Conservation (phyloP, 92 coral and sea anemone genomes). For the Bergia sp. region DNA sequence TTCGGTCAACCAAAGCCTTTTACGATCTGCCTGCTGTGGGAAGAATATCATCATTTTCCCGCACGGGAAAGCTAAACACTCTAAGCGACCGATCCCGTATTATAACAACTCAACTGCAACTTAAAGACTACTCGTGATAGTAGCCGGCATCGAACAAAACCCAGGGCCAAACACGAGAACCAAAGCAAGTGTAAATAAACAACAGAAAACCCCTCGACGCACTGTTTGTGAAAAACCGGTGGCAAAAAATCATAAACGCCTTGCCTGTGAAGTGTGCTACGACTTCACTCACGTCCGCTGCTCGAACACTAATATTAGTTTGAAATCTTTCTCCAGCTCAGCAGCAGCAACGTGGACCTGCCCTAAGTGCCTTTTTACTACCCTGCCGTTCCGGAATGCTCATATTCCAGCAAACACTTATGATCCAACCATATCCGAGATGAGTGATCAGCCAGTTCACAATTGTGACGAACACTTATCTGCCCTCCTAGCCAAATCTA, state of each 20-base stretch:
- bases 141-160: slow-evolving; percentile 14
- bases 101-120: slow-evolving; percentile 40
- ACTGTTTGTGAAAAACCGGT: no score
- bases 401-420: no score
- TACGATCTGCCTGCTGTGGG: no score
- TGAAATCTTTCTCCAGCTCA: no score
- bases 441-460: neutral
- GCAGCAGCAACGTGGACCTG: slow-evolving; percentile 5
- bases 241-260: no score
- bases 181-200: neutral
- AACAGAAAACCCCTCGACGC: slow-evolving; percentile 1
- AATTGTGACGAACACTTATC: neutral
- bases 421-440: no score
- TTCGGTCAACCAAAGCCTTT: no score
- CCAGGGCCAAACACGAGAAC: no score
- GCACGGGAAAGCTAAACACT: no score
- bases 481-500: no score
- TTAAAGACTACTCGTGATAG: neutral
- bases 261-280: neutral
- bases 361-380: neutral
- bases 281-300: neutral
- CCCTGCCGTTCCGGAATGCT: slow-evolving; percentile 13
- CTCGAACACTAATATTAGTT: no score
- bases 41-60: no score
- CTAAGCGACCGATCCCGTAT: neutral